Evolutionary conservation across 2,113 vertebrate genomes (phyloP).

Genomic region (Notiomystis cincta): DNA sequence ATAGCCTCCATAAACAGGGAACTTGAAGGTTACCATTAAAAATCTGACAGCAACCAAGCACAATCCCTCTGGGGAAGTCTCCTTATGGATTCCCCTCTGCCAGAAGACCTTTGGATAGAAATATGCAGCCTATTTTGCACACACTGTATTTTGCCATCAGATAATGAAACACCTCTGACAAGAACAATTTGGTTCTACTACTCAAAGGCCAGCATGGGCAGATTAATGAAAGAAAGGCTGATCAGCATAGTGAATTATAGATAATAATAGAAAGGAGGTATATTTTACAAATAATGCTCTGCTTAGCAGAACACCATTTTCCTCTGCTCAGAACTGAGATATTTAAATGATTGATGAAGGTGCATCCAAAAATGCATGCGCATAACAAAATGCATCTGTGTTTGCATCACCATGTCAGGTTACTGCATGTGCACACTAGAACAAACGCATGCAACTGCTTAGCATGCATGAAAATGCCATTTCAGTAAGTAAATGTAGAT

Average conservation of each 20-base stretch:
- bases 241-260: conserved; percentile 12
- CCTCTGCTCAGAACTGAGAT: background rate
- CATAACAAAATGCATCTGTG: conserved; percentile 60
- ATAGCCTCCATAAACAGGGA: background rate
- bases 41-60: conserved; percentile 12
- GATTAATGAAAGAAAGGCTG: conserved; percentile 19
- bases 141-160: conserved; percentile 2
- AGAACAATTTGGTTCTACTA: conserved; percentile 17
- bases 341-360: conserved; percentile 51
- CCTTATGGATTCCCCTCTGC: conserved; percentile 27
- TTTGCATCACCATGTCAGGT: conserved; percentile 46
- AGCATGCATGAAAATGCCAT: conserved; percentile 55
- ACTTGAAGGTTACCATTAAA: background rate
- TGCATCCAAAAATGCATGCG: conserved; percentile 52
- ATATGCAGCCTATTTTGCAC: conserved; percentile 19
- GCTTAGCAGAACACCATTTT: conserved; percentile 13
- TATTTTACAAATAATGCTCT: conserved; percentile 26
- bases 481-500: conserved; percentile 39
- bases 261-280: background rate
- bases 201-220: conserved; percentile 51
- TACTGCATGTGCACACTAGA: conserved; percentile 52
- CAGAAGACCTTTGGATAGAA: conserved; percentile 56
- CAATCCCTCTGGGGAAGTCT: background rate
- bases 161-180: conserved; percentile 36
- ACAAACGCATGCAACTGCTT: conserved; percentile 56